Base-by-base conservation (phyloP, 2,113 vertebrate species). In the Burhinus oedicnemus region DNA sequence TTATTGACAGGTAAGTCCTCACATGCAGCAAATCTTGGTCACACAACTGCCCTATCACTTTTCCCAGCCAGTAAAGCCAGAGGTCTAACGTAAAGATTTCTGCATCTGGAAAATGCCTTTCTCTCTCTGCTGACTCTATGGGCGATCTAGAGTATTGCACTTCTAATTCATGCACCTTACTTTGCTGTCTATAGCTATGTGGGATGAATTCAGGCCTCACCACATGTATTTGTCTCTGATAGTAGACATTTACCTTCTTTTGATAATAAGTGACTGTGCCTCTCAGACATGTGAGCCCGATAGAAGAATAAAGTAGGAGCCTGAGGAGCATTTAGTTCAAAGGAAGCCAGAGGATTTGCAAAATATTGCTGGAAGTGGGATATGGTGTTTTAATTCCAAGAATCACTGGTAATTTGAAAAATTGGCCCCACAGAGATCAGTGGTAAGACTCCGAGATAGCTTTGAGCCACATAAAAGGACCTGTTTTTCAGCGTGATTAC, bases 341-440 rank as follows among this genome's bases (percentile, higher is more conserved):
- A 89, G 55, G 52, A 95, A 95, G 52, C 14, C 45, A 55, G n/a
- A 87, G 51, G 38, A 85, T 80, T 92, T 89, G 32, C 26, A 89
- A 92, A 83, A 80, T 5, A 15, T 49, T 77, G 34, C 45, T 91
- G 64, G 25, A 86, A 51, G 51, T 79, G 52, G 65, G 44, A 66
- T 84, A 21, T 17, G 38, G 18, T 52, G 26, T 64, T 95, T 92
- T 95, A 83, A 84, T 90, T 95, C 52, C 30, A 74, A 2, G 40
- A 93, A 76, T 71, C 86, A 80, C 47, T 44, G 27, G 12, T 47
- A 72, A 89, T 91, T 95, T 87, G 86, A 94, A 95, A 95, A 89
- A 58, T 11, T 80, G 40, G 25, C 27, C 51, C 23, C 32, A 47
- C 74, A 52, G 89, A 90, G 45, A 85, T 83, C 72, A 83, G 57